Base-by-base conservation (phyloP, 2,797 vertebrate genomes). In the Poeciliopsis gracilis region DNA sequence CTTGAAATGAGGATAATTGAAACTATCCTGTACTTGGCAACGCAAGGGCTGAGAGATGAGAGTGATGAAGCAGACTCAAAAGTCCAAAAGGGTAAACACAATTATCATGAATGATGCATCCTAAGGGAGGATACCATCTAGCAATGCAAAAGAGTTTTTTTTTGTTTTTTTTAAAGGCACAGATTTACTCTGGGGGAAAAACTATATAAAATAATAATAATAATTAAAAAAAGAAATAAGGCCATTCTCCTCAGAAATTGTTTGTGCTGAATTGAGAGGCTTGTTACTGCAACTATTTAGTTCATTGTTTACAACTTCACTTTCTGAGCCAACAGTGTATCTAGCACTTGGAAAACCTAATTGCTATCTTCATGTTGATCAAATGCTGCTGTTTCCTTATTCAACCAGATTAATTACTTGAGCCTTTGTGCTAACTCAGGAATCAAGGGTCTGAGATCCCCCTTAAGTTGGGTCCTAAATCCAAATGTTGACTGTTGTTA, bases 1-100 rank as follows among this genome's bases (percentile, higher is more conserved):
- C 72, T 73, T 73, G 49, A 55, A 73, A 73, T 45, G 25, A 28
- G 38, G 15, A 43, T 43, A 41, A 41, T 41, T 75, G 53, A 73
- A 53, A 73, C 51, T 57, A 75, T 55, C 36, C 73, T 75, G 36
- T 41, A 61, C 55, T 75, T 63, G 57, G n/a, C 55, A 75, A 25
- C 20, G 43, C 43, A 45, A 33, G 25, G 33, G 47, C 45, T 38
- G 46, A 72, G 36, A 51, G 72, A 73, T 73, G 72, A 51, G 71
- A 51, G 46, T 53, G 72, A 53, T 49, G 28, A 66, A 36, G 28
- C 43, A 76, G 43, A 49, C 4, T 36, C 59, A 61, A 75, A 45
- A 59, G 28, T 23, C n/a, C 57, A 75, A 46, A 75, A 75, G 57
- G 57, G 45, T 25, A 76, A 36, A 61, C 59, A 66, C 57, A 61